Conservation (phyloP, 1,140 invertebrate genomes). For the Oreohelix idahoensis region DNA sequence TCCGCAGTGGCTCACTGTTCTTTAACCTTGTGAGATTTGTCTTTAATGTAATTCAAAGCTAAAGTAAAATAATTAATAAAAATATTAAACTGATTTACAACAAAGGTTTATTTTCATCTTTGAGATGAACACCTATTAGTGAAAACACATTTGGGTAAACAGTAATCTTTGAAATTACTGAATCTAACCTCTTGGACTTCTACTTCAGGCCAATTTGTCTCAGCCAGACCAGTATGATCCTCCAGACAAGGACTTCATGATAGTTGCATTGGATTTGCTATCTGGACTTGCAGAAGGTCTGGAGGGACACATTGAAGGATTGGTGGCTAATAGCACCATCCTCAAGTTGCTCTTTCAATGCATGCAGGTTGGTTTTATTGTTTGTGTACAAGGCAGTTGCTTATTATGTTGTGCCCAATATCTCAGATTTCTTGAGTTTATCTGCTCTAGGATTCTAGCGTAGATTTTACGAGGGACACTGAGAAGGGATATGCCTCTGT, state of each 20-base stretch:
- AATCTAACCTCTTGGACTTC: too few species aligned
- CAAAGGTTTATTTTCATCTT: too few species aligned
- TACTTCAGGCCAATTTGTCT: constrained; percentile 74
- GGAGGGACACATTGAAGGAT: constrained; percentile 92
- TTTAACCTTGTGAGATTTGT: too few species aligned
- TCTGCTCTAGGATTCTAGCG: too few species aligned
- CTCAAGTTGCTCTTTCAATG: constrained; percentile 98
- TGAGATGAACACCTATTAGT: neutral
- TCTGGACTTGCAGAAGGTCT: constrained; percentile 96
- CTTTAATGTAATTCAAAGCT: too few species aligned
- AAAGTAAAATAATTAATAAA: too few species aligned
- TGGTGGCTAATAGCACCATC: constrained; percentile 93
- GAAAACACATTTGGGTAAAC: neutral
- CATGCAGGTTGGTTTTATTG: constrained; percentile 83
- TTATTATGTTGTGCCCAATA: too few species aligned
- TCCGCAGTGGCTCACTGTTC: neutral
- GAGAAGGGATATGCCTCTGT: too few species aligned
- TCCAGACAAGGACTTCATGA: constrained; percentile 99
- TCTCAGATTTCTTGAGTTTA: too few species aligned
- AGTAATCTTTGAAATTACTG: neutral
- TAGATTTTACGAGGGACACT: too few species aligned
- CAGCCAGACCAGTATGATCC: constrained; percentile 81
- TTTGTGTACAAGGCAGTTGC: too few species aligned
- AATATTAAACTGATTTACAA: too few species aligned
- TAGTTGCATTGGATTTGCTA: constrained; percentile 95